A percentile compares a stretch with the other conserved stretches of the same genome.
Evolutionary conservation across 30 jellyfish, hydroid and myxozoan species (phyloP).

Genomic region (Hydra vulgaris): DNA sequence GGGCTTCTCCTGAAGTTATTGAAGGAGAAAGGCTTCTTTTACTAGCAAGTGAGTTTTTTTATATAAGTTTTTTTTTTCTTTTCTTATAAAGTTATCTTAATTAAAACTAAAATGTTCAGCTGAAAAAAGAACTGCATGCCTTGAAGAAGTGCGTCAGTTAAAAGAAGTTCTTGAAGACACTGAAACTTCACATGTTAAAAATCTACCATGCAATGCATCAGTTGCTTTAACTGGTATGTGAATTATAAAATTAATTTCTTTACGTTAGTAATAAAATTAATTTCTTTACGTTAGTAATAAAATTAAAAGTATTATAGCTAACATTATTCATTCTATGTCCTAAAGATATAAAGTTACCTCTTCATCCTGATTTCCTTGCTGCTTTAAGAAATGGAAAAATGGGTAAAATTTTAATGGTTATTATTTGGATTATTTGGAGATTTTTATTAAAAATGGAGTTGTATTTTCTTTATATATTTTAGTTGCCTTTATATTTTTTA

Average conservation of each 20-base stretch:
- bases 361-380: constrained; percentile 75
- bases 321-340: too few species aligned
- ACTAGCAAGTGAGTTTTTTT: constrained; percentile 68
- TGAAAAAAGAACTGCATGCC: constrained; percentile 82
- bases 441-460: too few species aligned
- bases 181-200: constrained; percentile 1
- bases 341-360: constrained; percentile 80
- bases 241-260: background rate
- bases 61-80: too few species aligned
- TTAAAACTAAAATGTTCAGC: constrained; percentile 28
- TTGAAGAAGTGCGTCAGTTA: constrained; percentile 78
- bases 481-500: background rate
- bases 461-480: too few species aligned
- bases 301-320: too few species aligned
- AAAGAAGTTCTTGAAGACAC: constrained; percentile 29
- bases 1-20: constrained; percentile 94
- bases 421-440: too few species aligned
- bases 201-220: constrained; percentile 84
- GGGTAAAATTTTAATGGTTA: constrained; percentile 41
- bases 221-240: constrained; percentile 65
- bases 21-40: constrained; percentile 94
- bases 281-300: too few species aligned
- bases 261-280: too few species aligned
- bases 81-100: background rate
- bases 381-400: constrained; percentile 93